Evolutionary conservation across 2,888 invertebrate genomes (phyloP).

Genomic region (Imbricaverruca yamaguchii): DNA sequence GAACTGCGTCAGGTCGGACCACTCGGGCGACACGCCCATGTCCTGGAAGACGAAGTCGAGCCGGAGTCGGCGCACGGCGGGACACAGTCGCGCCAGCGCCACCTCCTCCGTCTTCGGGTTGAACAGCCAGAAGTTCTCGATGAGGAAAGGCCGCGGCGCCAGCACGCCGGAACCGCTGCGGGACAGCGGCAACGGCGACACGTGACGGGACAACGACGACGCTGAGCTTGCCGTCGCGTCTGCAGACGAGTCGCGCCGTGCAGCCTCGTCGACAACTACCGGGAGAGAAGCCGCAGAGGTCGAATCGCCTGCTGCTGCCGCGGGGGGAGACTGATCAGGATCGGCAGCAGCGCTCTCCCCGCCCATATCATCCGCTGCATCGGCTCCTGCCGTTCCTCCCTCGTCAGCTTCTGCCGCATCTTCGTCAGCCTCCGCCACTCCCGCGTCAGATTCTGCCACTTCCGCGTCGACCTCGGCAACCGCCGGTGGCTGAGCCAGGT

Average conservation of each 20-base stretch:
- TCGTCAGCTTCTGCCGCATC: neutral
- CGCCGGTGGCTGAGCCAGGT: neutral
- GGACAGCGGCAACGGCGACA: neutral
- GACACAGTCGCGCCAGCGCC: slow-evolving; percentile 28
- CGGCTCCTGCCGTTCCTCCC: too few species aligned
- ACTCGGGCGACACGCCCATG: slow-evolving; percentile 27
- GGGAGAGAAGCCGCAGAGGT: neutral
- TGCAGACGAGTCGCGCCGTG: too few species aligned
- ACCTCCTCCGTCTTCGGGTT: slow-evolving; percentile 31
- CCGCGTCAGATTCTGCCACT: neutral
- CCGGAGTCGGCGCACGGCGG: slow-evolving; percentile 27
- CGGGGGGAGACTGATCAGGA: too few species aligned
- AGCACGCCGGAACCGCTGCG: neutral
- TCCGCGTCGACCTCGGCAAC: neutral
- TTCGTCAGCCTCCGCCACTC: neutral
- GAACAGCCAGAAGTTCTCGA: slow-evolving; percentile 32
- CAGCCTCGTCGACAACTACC: neutral
- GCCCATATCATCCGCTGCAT: too few species aligned
- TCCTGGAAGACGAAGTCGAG: slow-evolving; percentile 32
- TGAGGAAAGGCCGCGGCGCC: slow-evolving; percentile 13
- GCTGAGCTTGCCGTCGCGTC: too few species aligned
- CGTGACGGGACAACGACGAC: neutral
- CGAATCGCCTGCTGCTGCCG: too few species aligned
- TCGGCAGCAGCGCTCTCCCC: too few species aligned
- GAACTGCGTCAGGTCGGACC: slow-evolving; percentile 24